Evolutionary conservation across 64 coral and sea anemone genomes (phyloP), one percentile per base, ranked within the genome.

Genomic region (Actinia tenebrosa): DNA sequence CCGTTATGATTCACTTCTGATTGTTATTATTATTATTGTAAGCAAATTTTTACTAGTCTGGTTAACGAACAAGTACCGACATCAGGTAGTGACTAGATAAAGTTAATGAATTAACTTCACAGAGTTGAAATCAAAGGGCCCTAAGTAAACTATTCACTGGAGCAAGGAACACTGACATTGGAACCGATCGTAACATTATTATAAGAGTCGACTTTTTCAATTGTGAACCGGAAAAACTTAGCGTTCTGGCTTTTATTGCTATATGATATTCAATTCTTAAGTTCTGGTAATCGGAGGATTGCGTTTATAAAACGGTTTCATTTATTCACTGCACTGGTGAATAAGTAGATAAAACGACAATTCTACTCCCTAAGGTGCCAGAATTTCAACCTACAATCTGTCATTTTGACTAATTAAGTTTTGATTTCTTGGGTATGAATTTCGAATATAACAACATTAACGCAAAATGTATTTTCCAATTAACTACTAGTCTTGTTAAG

Each of bases 381-480:
- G 6, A 75, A 15, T 26, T 30, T 69, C 64, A 81, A 53, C 19
- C 45, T 81, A 3, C 9, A 8, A 45, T 37, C 45, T 53, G 79
- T 53, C 79, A 81, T 37, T 22, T n/a, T 20, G 44, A 81, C 79
- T 81, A 81, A 81, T 81, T 53, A 53, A 81, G 17, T 80, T 81
- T 50, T 50, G 44, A 81, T 81, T 81, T 53, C 10, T 3, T 22
- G 3, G 56, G 17, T 50, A 81, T 53, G 23, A n/a, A 81, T 81
- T 81, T 50, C 8, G 44, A 45, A 53, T 53, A 81, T 37, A 17
- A 53, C 16, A 53, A 19, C 44, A 46, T 53, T 45, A 81, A 81
- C 50, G 8, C 77, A 81, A 45, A 81, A 50, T 50, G 18, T 81
- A 20, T 50, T 50, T 81, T 20, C 16, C 27, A 81, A 81, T 81